Evolutionary conservation across 2,113 vertebrate species (phyloP), one percentile per base, ranked within the genome.

Genomic region (Catharus minimus): DNA sequence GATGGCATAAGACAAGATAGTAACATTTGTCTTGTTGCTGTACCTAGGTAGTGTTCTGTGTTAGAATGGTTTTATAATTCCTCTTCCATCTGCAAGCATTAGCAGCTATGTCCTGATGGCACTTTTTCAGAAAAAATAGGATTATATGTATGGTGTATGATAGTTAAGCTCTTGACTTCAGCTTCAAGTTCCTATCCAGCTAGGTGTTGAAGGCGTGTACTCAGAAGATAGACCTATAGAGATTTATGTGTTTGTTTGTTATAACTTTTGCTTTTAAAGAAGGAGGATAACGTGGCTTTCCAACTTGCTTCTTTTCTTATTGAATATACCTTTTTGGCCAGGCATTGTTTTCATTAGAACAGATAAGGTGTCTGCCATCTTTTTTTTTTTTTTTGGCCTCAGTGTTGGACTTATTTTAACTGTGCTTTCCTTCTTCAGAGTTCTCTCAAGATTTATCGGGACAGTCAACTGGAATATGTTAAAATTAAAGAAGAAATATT

Each of bases 401-500:
- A 27, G 2, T 69, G 49, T 38, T 56, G 23, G 80, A 43, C 6
- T 6, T 68, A 38, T 49, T 82, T 86, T 88, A 75, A 66, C 30
- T 65, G 14, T 91, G 5, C 36, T 75, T 94, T 73, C 55, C 56
- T 88, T 56, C 44, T 69, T 85, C 73, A 99, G 99, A 97, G 96
- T 74, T 98, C 98, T 85, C 97, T 99, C 38, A 98, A 98, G 89
- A 97, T 97, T 75, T 98, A 97, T 86, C 97, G 91, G 24, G 94
- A 98, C 32, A 97, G 97, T 64, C 97, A 98, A 68, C 96, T 98
- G 85, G 98, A 98, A 79, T 97, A 98, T 66, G 91, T 97, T 74
- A 95, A 95, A 49, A 92, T 99, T 32, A 98, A 97, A 82, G 97
- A 98, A 80, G 98, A 99, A 87, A 98, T 98, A 74, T 62, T 96